Evolutionary conservation across 2,113 vertebrate species (phyloP).

Genomic region (Numida meleagris): DNA sequence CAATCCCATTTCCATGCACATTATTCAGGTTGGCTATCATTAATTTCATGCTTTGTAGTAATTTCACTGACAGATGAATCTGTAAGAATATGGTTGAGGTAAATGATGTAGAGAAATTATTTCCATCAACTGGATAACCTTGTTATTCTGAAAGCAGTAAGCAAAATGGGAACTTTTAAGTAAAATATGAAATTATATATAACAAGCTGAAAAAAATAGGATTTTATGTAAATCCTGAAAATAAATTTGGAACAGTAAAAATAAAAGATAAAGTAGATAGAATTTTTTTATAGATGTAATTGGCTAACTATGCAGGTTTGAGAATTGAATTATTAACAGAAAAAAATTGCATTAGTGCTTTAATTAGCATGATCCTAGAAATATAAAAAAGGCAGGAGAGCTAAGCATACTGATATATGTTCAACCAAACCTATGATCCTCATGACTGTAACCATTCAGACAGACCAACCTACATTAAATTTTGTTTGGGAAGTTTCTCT

Average conservation of each 20-base stretch:
- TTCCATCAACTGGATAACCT: neutral
- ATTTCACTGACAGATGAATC: neutral
- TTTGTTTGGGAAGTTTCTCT: neutral
- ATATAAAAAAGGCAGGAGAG: neutral
- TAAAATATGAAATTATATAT: neutral
- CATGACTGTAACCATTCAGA: neutral
- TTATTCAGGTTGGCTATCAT: neutral
- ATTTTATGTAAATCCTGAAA: neutral
- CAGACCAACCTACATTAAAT: fast-evolving
- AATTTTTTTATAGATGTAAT: neutral
- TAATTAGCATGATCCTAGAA: neutral
- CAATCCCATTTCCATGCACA: neutral
- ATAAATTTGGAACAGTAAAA: neutral
- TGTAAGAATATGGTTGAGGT: neutral
- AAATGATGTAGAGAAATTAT: neutral
- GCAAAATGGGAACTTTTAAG: neutral
- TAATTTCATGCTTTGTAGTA: neutral
- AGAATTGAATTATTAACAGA: neutral
- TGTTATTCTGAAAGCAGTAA: neutral
- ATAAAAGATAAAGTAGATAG: neutral
- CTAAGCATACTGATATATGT: neutral
- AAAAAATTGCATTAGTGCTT: neutral
- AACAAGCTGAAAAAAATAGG: neutral
- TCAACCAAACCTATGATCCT: neutral
- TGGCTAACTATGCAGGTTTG: neutral